Evolutionary conservation across 2,888 invertebrate genomes (phyloP).

Genomic region (Chesias legatella): DNA sequence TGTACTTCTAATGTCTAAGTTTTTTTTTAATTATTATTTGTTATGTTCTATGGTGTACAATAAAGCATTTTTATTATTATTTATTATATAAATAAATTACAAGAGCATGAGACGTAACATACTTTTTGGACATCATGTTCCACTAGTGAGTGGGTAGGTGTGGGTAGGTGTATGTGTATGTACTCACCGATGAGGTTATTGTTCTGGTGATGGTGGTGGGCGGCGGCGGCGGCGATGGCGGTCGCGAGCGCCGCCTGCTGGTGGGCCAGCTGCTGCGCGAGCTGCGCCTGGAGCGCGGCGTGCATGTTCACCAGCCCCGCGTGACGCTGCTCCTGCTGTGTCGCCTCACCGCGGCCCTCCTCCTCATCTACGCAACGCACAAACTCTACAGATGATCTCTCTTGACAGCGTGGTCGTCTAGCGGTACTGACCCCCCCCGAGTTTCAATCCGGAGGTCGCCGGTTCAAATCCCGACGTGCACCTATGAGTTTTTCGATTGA

Average conservation of each 20-base stretch:
- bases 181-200: constrained; percentile 80
- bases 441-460: no score
- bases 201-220: constrained; percentile 82
- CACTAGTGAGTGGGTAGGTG: background rate
- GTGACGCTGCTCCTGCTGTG: constrained; percentile 51
- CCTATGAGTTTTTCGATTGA: no score
- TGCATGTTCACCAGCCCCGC: constrained; percentile 55
- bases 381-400: background rate
- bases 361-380: constrained; percentile 68
- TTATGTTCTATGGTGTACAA: no score
- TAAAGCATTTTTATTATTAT: no score
- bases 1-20: no score
- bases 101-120: no score
- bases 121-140: background rate
- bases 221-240: constrained; percentile 80
- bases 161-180: background rate
- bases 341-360: constrained; percentile 66
- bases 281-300: constrained; percentile 81
- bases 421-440: no score
- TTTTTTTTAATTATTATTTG: no score
- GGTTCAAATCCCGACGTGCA: no score
- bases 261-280: constrained; percentile 81
- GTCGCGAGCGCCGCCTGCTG: constrained; percentile 79
- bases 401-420: no score
- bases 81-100: no score